phyloP scores from a whole-genome alignment of 2,888 invertebrate genomes.

The Eustalomyia histrio region DNA sequence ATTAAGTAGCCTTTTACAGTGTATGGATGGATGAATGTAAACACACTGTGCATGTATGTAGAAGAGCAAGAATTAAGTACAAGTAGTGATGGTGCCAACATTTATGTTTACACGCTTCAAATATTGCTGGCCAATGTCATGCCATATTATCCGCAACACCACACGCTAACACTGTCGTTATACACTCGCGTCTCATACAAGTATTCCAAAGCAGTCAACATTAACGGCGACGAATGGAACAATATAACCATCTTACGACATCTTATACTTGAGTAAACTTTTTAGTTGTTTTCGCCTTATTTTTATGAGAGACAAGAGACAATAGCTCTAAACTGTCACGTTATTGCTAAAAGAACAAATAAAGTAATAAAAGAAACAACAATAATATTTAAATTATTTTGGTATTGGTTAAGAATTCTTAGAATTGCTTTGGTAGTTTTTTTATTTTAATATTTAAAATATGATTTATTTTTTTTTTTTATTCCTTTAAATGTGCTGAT shows the following conservation, averaged over 20 bases:
- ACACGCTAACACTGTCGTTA: conserved; percentile 56
- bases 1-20: conserved; percentile 61
- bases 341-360: conserved; percentile 65
- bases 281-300: background rate
- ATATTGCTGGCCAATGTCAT: conserved; percentile 67
- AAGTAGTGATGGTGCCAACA: conserved; percentile 62
- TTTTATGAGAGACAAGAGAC: conserved; percentile 44
- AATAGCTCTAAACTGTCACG: conserved; percentile 68
- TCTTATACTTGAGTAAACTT: conserved; percentile 54
- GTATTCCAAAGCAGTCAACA: conserved; percentile 16
- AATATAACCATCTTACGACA: conserved; percentile 55
- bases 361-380: conserved; percentile 31
- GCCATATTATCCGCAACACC: conserved; percentile 66
- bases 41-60: background rate
- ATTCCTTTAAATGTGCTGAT: conserved; percentile 48
- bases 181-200: background rate
- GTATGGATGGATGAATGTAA: conserved; percentile 19
- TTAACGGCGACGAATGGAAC: conserved; percentile 9
- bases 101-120: conserved; percentile 66
- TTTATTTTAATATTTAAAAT: conserved; percentile 49
- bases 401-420: background rate
- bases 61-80: conserved; percentile 17
- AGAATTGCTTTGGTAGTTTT: too few relatives aligned
- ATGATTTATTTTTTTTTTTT: conserved; percentile 53
- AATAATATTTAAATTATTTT: conserved; percentile 11